Evolutionary conservation across 2,888 invertebrate genomes (phyloP), one percentile per base, ranked within the genome.

Genomic region (Macrosiphum euphorbiae): DNA sequence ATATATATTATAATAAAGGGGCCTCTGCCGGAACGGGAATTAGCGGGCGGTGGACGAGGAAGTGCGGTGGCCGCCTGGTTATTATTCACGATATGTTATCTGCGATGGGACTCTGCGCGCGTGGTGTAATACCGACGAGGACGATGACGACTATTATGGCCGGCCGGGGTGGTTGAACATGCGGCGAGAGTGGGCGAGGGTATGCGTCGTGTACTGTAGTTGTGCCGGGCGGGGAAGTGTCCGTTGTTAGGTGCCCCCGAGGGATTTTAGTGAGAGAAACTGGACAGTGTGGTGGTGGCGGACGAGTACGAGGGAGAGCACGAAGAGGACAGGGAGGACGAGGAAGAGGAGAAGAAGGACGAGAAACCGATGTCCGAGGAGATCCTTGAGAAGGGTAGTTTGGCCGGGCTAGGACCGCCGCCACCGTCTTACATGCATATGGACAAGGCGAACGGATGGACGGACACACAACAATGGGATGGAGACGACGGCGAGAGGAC

Each of bases 351-450:
- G 35, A 8, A 35, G 78, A 35, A 78, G 78, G 78, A 78, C 35
- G 78, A 78, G 78, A 78, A 78, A 92, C 94, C 86, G 94, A 94
- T 94, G 94, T 94, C 94, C 94, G 94, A 94, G 94, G 58, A 94
- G 94, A 94, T 94, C 93, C 93, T 94, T 92, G 94, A 94, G 93
- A 94, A 94, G 91, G 93, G 94, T 94, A 89, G 86, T 92, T 94
- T 93, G 94, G 92, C 90, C 94, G 94, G 94, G 88, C 84, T 47
- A 92, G 92, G 35, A 58, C 28, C 88, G n/a, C 88, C 87, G 91
- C 86, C 87, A 58, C 92, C 94, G 94, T 94, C 94, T 94, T 94
- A 94, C 90, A 94, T 94, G 86, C 93, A 93, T 94, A 94, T 94
- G 94, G 94, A 94, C 94, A 90, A 90, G 94, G 94, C 90, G 86